A percentile compares a stretch with the other conserved stretches of the same genome.
These are phyloP conservation scores for Rhimphoctona megacephalus DNA, from an alignment of 2,888 invertebrate genomes.

Conservation along the genomic window DNA sequence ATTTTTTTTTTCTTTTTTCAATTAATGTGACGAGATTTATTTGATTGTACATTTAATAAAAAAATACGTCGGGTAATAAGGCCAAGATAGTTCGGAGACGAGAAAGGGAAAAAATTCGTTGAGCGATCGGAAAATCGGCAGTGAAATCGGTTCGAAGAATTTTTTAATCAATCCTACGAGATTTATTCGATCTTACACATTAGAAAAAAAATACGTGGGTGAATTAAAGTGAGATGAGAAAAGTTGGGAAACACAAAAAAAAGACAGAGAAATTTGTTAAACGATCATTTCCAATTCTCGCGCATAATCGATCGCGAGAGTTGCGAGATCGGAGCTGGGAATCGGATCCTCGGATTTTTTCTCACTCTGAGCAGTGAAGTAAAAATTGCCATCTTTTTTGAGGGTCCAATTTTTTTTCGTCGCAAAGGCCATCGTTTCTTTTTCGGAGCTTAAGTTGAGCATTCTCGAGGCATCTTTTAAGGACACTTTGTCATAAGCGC, in stretches of 20 bases:
- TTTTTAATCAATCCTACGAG: slow-evolving; percentile 51
- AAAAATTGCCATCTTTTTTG: slow-evolving; percentile 91
- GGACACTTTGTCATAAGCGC: slow-evolving; percentile 96
- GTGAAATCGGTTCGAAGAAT: not conserved
- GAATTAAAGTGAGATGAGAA: slow-evolving; percentile 46
- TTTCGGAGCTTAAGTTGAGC: slow-evolving; percentile 92
- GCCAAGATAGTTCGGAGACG: not conserved
- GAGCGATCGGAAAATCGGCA: not conserved
- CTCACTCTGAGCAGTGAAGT: slow-evolving; percentile 91
- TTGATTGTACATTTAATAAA: slow-evolving; percentile 9
- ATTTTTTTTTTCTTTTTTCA: not conserved
- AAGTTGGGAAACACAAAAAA: slow-evolving; percentile 63
- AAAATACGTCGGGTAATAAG: not conserved
- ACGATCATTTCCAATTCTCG: slow-evolving; percentile 99
- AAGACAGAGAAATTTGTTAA: slow-evolving; percentile 85
- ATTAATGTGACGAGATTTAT: slow-evolving; percentile 15
- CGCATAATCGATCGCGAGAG: slow-evolving; percentile 98
- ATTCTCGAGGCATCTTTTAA: slow-evolving; percentile 95
- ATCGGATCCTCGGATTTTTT: slow-evolving; percentile 92
- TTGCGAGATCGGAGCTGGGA: slow-evolving; percentile 95
- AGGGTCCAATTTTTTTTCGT: slow-evolving; percentile 94
- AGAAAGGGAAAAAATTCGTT: not conserved
- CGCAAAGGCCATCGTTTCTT: slow-evolving; percentile 93
- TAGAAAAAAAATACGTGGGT: slow-evolving; percentile 68
- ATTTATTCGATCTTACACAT: slow-evolving; percentile 66